These are phyloP conservation scores for Aselliscus stoliczkanus DNA, from an alignment of 2,797 vertebrate species.

Conservation along the genomic window DNA sequence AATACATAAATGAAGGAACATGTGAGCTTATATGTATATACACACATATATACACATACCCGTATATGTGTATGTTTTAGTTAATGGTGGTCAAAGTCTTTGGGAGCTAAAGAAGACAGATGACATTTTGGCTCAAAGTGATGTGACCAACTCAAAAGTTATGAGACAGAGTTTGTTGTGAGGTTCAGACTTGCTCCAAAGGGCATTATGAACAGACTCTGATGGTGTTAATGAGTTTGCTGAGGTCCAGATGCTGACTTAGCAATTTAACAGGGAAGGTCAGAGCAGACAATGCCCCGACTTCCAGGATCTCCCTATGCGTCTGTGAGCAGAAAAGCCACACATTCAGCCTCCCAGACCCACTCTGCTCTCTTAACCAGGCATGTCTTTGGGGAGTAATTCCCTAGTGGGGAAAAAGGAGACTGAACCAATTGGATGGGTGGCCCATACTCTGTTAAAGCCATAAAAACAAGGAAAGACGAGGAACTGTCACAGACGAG, in stretches of 20 bases:
- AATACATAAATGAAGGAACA: not conserved
- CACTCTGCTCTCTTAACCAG: not conserved
- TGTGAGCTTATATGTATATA: no score
- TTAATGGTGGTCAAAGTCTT: not conserved
- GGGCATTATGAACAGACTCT: not conserved
- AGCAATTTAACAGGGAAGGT: not conserved
- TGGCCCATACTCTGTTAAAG: not conserved
- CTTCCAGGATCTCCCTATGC: rapidly evolving
- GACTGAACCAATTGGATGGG: not conserved
- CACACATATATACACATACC: rapidly evolving
- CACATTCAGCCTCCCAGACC: not conserved
- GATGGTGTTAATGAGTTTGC: not conserved
- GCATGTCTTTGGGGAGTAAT: not conserved
- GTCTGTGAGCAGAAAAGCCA: not conserved
- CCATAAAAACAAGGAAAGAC: not conserved
- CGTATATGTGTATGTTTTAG: not conserved
- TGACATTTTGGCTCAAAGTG: not conserved
- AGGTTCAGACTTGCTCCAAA: not conserved
- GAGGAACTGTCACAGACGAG: not conserved
- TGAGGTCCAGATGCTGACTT: not conserved
- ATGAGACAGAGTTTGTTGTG: not conserved
- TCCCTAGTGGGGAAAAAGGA: not conserved
- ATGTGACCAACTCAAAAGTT: not conserved
- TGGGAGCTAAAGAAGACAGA: not conserved
- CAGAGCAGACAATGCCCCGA: not conserved